Evolutionary conservation across 2,888 invertebrate species (phyloP).

Genomic region (Syritta pipiens): DNA sequence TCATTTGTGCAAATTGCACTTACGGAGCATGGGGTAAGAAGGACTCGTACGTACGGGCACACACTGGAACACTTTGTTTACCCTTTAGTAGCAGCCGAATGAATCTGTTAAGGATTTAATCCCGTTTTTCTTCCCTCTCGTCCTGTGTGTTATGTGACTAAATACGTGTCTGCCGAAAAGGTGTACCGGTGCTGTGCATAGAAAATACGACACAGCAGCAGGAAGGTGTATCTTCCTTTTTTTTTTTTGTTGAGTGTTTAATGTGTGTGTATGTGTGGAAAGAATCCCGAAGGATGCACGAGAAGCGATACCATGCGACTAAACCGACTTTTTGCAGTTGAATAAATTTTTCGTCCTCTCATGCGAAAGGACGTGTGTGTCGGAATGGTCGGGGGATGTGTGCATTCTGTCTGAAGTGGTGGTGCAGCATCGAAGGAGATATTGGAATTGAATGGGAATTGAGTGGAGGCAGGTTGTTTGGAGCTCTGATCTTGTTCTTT

Average conservation of each 20-base stretch:
- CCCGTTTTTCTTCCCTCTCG: conserved; percentile 35
- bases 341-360: conserved; percentile 54
- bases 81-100: conserved; percentile 55
- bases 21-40: conserved; percentile 2
- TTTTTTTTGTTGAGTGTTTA: conserved; percentile 8
- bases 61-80: conserved; percentile 66
- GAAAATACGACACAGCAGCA: conserved; percentile 23
- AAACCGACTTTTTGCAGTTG: conserved; percentile 67
- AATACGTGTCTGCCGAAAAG: conserved; percentile 56
- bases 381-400: neutral
- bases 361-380: conserved; percentile 52
- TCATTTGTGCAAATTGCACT: conserved; percentile 65
- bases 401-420: conserved; percentile 45
- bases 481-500: conserved; percentile 21
- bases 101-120: conserved; percentile 64
- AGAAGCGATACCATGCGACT: conserved; percentile 42
- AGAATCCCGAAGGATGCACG: conserved; percentile 45
- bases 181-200: conserved; percentile 18
- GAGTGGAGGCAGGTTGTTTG: conserved; percentile 15
- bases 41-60: conserved; percentile 36
- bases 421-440: conserved; percentile 22
- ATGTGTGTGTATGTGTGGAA: conserved; percentile 23
- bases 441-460: conserved; percentile 46
- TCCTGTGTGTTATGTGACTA: conserved; percentile 47
- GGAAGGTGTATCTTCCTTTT: too few species aligned